Evolutionary conservation across 2,888 invertebrate species (phyloP).

Genomic region (Agrochola litura): DNA sequence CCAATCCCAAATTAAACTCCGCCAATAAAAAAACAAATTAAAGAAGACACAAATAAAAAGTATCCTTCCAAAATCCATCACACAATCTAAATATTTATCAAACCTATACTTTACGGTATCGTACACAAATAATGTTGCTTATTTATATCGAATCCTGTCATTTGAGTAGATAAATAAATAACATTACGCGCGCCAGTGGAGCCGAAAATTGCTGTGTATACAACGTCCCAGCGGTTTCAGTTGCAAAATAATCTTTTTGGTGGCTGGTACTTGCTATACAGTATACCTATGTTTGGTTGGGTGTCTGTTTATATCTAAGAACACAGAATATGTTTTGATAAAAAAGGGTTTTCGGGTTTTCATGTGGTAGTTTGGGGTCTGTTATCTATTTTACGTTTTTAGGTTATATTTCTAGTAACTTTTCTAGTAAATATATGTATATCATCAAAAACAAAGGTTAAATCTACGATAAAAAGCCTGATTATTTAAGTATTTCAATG

Average conservation of each 20-base stretch:
- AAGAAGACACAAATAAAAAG: slow-evolving; percentile 16
- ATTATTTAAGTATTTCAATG: background rate
- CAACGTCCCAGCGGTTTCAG: slow-evolving; percentile 62
- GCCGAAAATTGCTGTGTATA: slow-evolving; percentile 83
- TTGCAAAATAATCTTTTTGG: slow-evolving; percentile 68
- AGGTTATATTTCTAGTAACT: background rate
- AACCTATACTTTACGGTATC: slow-evolving; percentile 38
- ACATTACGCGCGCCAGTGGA: slow-evolving; percentile 82
- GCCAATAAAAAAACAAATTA: slow-evolving; percentile 19
- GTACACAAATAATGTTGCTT: slow-evolving; percentile 72
- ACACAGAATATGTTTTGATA: slow-evolving; percentile 11
- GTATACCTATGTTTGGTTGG: slow-evolving; percentile 5
- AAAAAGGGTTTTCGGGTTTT: slow-evolving; percentile 2
- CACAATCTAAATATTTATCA: slow-evolving; percentile 56
- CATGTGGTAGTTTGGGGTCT: background rate
- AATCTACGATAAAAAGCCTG: background rate
- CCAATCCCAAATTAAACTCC: slow-evolving; percentile 15
- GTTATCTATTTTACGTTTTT: slow-evolving; percentile 3
- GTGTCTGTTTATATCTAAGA: slow-evolving; percentile 21
- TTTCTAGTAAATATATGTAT: background rate
- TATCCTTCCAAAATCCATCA: slow-evolving; percentile 38
- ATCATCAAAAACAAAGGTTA: background rate
- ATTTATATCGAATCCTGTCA: slow-evolving; percentile 82
- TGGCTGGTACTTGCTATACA: background rate
- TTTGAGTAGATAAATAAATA: slow-evolving; percentile 86